phyloP scores from a whole-genome alignment of 1,140 invertebrate species.

The Triops longicaudatus region DNA sequence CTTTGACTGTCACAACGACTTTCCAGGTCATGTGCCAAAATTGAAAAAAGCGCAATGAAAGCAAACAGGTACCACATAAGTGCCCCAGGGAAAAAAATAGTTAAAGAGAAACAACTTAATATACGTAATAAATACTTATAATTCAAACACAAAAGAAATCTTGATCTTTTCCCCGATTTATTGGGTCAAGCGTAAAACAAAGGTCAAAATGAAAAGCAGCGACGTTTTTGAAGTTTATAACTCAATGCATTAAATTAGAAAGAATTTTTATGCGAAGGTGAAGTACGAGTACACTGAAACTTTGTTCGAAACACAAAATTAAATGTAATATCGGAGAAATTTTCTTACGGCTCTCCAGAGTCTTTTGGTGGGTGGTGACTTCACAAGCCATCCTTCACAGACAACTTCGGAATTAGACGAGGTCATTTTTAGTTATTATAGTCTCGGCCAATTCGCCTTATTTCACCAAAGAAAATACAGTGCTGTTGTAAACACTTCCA shows the following conservation, averaged over 20 bases:
- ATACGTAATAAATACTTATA: too few species aligned
- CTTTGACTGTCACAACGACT: background rate
- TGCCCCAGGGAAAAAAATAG: too few species aligned
- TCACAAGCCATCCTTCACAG: slow-evolving; percentile 81
- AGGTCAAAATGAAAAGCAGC: too few species aligned
- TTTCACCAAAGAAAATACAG: background rate
- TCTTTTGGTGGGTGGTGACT: slow-evolving; percentile 78
- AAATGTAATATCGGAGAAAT: background rate
- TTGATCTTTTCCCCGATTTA: background rate
- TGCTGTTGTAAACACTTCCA: background rate
- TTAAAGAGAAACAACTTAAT: too few species aligned
- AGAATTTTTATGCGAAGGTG: background rate
- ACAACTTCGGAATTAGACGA: slow-evolving; percentile 48
- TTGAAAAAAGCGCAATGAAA: too few species aligned
- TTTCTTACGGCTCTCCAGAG: slow-evolving; percentile 77
- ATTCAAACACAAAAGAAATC: background rate
- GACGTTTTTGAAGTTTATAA: background rate
- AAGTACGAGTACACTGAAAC: background rate
- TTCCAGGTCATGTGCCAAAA: background rate
- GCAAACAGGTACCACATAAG: too few species aligned
- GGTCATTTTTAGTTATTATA: slow-evolving; percentile 8
- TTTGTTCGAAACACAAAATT: slow-evolving; percentile 6
- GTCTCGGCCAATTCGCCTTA: background rate
- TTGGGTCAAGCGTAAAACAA: too few species aligned
- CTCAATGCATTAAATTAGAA: background rate